A percentile compares a stretch with the other conserved stretches of the same genome.
These are phyloP conservation scores for Dendronephthya gigantea DNA, from an alignment of 64 coral and sea anemone species.

Conservation along the genomic window DNA sequence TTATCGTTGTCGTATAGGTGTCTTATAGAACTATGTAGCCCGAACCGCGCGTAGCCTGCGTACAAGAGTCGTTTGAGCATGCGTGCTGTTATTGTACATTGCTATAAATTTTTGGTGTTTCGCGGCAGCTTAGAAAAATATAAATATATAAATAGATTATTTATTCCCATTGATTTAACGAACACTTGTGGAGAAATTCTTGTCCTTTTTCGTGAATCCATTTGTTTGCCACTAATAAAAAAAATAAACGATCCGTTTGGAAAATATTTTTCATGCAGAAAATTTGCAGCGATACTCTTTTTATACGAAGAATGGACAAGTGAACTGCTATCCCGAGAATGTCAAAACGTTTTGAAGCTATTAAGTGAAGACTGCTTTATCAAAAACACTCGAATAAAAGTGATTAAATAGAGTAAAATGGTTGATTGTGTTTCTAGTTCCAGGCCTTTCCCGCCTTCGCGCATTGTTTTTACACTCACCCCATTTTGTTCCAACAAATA, in stretches of 20 bases:
- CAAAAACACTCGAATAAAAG: not conserved
- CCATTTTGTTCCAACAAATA: conserved; percentile 88
- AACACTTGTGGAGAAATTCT: conserved; percentile 48
- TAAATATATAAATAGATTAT: not conserved
- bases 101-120: not conserved
- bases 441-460: not conserved
- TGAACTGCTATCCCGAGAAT: no score
- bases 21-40: no score
- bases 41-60: no score
- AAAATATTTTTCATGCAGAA: not conserved
- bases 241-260: not conserved
- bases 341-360: no score
- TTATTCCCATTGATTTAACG: not conserved
- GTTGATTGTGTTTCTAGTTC: no score
- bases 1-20: no score
- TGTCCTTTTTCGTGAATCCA: conserved; percentile 73
- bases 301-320: no score
- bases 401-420: not conserved
- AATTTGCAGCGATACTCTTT: no score
- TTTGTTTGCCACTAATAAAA: conserved; percentile 70
- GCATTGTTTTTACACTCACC: conserved; percentile 31
- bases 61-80: not conserved
- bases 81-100: not conserved
- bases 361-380: no score
- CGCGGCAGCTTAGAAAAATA: not conserved